Evolutionary conservation across 2,888 invertebrate genomes (phyloP).

Genomic region (Xestia ashworthii): DNA sequence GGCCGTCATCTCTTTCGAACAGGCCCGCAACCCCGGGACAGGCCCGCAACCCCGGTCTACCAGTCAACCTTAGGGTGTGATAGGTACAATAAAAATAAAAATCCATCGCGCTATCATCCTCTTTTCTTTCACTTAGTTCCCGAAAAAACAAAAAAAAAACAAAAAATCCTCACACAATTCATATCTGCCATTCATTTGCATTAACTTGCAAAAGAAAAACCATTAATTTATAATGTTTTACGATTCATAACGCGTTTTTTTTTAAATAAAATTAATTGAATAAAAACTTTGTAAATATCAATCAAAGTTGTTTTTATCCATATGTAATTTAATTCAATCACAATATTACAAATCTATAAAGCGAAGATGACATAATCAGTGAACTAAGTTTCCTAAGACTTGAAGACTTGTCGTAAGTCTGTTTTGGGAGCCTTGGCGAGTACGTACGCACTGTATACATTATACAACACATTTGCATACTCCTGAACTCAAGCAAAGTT

Average conservation of each 20-base stretch:
- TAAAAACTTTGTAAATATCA: constrained; percentile 17
- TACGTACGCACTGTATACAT: constrained; percentile 52
- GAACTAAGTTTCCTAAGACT: constrained; percentile 31
- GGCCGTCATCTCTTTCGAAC: no score
- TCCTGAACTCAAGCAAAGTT: constrained; percentile 40
- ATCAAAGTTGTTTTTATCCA: constrained; percentile 15
- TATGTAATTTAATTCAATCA: constrained; percentile 35
- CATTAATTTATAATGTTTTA: neutral
- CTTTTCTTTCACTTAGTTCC: neutral
- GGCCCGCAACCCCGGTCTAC: no score
- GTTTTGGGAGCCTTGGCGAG: constrained; percentile 65
- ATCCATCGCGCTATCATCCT: no score
- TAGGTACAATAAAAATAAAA: no score
- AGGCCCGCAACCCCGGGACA: no score
- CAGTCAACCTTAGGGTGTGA: no score
- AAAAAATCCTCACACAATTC: neutral
- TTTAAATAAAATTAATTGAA: neutral
- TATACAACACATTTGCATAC: constrained; percentile 59
- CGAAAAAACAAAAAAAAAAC: no score
- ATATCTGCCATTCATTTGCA: neutral
- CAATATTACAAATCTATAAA: constrained; percentile 38
- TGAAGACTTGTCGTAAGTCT: constrained; percentile 50
- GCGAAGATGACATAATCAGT: constrained; percentile 73
- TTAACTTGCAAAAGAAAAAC: neutral
- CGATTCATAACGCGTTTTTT: neutral